Evolutionary conservation across 1,140 invertebrate species (phyloP).

Genomic region (Armadillidium nasatum): DNA sequence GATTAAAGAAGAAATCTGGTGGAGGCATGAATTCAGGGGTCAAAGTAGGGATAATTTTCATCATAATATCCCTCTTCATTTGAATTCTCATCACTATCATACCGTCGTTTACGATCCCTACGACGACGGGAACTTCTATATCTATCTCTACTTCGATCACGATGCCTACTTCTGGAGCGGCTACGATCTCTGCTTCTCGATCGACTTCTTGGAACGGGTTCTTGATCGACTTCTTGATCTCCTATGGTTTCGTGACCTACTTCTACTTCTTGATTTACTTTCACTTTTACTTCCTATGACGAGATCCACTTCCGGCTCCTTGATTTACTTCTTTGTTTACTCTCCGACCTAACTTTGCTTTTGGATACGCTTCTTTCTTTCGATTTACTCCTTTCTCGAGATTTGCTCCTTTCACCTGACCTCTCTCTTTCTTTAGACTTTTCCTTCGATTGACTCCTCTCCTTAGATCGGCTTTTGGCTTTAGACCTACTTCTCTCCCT

Average conservation of each 20-base stretch:
- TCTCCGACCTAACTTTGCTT: neutral
- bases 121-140: constrained; percentile 19
- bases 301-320: neutral
- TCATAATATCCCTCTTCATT: constrained; percentile 7
- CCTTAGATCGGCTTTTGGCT: neutral
- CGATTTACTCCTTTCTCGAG: neutral
- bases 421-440: neutral
- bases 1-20: constrained; percentile 21
- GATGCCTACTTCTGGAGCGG: neutral
- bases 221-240: neutral
- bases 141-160: constrained; percentile 21
- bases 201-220: constrained; percentile 10
- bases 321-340: constrained; percentile 1
- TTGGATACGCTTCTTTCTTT: neutral
- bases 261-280: neutral
- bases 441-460: constrained; percentile 1
- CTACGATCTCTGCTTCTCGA: constrained; percentile 12
- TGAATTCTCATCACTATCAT: neutral
- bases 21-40: no score
- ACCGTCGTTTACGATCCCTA: neutral
- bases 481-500: neutral
- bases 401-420: neutral
- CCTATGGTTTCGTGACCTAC: neutral
- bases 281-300: neutral
- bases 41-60: neutral